These are phyloP conservation scores for Harpegnathos saltator DNA, from an alignment of 1,140 invertebrate species.

Conservation along the genomic window DNA sequence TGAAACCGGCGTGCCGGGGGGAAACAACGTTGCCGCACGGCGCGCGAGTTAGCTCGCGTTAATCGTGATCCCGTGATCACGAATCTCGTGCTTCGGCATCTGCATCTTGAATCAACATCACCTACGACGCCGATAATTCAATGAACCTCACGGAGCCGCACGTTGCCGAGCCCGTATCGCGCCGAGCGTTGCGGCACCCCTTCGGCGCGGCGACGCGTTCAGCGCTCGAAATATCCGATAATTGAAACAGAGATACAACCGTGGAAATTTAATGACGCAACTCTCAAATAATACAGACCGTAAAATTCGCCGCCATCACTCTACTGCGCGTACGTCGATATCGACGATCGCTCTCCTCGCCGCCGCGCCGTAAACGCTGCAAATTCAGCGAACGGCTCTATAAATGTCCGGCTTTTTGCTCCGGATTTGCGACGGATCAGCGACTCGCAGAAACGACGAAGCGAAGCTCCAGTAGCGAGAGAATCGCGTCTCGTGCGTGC, in stretches of 20 bases:
- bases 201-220: too few species aligned
- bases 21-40: slow-evolving; percentile 38
- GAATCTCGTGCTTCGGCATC: slow-evolving; percentile 10
- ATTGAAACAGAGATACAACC: too few species aligned
- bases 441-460: too few species aligned
- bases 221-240: not conserved
- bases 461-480: too few species aligned
- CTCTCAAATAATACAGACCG: too few species aligned
- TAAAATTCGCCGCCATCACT: too few species aligned
- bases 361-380: too few species aligned
- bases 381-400: too few species aligned
- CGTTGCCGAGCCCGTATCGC: not conserved
- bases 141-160: not conserved
- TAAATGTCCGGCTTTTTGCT: too few species aligned
- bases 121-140: slow-evolving; percentile 59
- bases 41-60: slow-evolving; percentile 60
- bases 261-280: not conserved
- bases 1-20: slow-evolving; percentile 45
- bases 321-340: too few species aligned
- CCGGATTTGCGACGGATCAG: too few species aligned
- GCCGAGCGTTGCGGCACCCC: slow-evolving; percentile 35
- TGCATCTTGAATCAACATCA: slow-evolving; percentile 45
- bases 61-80: slow-evolving; percentile 59
- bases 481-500: slow-evolving; percentile 20
- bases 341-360: too few species aligned